phyloP scores from a whole-genome alignment of 2,888 invertebrate genomes.

The Nomada goodeniana region DNA sequence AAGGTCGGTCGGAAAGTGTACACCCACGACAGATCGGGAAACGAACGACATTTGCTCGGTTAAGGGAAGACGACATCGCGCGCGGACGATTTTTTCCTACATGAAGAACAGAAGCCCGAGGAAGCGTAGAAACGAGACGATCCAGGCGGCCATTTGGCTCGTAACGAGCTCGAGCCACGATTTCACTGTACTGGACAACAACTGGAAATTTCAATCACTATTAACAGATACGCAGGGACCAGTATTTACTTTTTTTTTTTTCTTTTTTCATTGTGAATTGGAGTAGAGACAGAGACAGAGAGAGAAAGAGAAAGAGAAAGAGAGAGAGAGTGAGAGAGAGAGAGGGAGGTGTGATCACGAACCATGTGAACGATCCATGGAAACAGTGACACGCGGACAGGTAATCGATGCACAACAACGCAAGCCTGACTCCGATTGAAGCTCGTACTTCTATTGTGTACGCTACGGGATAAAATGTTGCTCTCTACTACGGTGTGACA shows the following conservation, averaged over 20 bases:
- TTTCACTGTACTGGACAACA: slow-evolving; percentile 74
- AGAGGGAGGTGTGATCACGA: slow-evolving; percentile 10
- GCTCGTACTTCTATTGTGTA: slow-evolving; percentile 33
- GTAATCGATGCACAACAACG: slow-evolving; percentile 42
- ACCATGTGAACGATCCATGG: slow-evolving; percentile 34
- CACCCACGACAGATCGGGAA: slow-evolving; percentile 31
- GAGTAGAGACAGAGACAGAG: not conserved
- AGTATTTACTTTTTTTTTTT: not conserved
- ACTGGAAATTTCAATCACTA: slow-evolving; percentile 79
- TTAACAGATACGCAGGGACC: slow-evolving; percentile 47
- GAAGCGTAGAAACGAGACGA: slow-evolving; percentile 77
- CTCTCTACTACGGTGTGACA: slow-evolving; percentile 2
- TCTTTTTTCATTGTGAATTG: not conserved
- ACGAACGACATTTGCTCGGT: slow-evolving; percentile 20
- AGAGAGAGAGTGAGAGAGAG: not conserved
- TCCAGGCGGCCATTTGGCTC: slow-evolving; percentile 77
- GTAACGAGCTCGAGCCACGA: slow-evolving; percentile 76
- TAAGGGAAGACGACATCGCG: slow-evolving; percentile 30
- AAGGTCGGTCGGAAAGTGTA: slow-evolving; percentile 55
- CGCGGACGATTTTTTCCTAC: slow-evolving; percentile 49
- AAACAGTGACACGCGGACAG: slow-evolving; percentile 31
- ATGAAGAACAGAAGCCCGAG: slow-evolving; percentile 62
- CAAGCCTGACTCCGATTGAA: slow-evolving; percentile 39
- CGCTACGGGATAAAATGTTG: slow-evolving; percentile 12
- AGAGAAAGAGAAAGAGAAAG: not conserved